Evolutionary conservation across 2,888 invertebrate genomes (phyloP), one percentile per base, ranked within the genome.

Genomic region (Eilema depressum): DNA sequence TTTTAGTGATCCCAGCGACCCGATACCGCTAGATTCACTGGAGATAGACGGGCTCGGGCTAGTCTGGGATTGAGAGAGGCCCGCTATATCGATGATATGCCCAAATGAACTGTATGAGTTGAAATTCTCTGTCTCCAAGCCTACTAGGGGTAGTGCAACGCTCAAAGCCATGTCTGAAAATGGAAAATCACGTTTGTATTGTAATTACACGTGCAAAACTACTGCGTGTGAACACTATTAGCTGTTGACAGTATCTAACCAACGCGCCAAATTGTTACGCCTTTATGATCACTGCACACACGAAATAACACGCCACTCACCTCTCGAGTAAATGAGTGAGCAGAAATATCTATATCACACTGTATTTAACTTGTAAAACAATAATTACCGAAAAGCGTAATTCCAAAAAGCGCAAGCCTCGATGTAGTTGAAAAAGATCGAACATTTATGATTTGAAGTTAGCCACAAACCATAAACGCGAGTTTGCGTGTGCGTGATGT

Each of bases 21-120:
- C 95, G 89, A 96, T 94, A 87, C 96, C 96, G 91, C 96, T 96
- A 84, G 96, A 96, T 89, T 96, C 96, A 86, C 96, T 96, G 85
- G 95, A 96, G 87, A 94, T 93, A 85, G 96, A 96, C 80, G 96
- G 96, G 80, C 95, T 94, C 56, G 96, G 96, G 87, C 96, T 95
- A 68, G 95, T 90, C 85, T 95, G 95, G 64, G 95, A 94, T 85
- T 94, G 91, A 85, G 91, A 88, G 76, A 95, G 87, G 84, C 93
- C 93, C 93, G 95, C 93, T 93, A 95, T 94, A 87, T 95, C 94
- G 87, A 95, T 94, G 86, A 94, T 94, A 90, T 94, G 93, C 86
- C 87, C 95, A 83, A 89, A 95, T 68, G 92, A 93, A 89, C 91
- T 94, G 81, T 94, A 93, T 59, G 94, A 93, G 84, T 93, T 92